A percentile compares a stretch with the other conserved stretches of the same genome.
phyloP scores from a whole-genome alignment of 2,888 invertebrate genomes.

The Leucophenga maculata region DNA sequence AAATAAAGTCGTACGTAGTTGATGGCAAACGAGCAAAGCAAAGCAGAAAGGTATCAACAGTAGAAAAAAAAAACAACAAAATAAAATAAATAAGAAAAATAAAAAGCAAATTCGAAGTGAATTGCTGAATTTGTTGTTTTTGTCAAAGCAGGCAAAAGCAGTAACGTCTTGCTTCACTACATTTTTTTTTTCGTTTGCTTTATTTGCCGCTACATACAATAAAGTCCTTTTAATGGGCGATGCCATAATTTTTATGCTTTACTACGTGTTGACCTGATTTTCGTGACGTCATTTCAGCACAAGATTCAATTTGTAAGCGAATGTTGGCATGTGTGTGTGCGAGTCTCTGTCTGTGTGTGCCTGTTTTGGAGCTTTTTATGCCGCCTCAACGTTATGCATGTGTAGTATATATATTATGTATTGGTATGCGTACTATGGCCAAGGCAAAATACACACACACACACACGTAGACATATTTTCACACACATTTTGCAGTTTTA shows the following conservation, averaged over 20 bases:
- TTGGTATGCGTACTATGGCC: neutral
- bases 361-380: neutral
- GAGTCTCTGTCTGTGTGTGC: slow-evolving; percentile 19
- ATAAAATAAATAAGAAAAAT: too few relatives aligned
- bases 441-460: slow-evolving; percentile 12
- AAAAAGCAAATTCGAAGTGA: slow-evolving; percentile 19
- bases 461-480: neutral
- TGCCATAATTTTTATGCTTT: slow-evolving; percentile 30
- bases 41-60: neutral
- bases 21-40: too few relatives aligned
- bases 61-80: neutral
- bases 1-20: neutral
- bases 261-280: slow-evolving; percentile 60
- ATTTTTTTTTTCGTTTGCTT: neutral
- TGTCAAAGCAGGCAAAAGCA: neutral
- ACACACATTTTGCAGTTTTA: neutral
- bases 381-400: too few relatives aligned
- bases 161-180: neutral
- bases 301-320: slow-evolving; percentile 36
- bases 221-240: slow-evolving; percentile 25
- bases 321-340: slow-evolving; percentile 17
- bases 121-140: slow-evolving; percentile 10
- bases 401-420: too few relatives aligned
- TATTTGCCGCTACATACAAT: neutral
- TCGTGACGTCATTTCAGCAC: slow-evolving; percentile 60